These are phyloP conservation scores for Simalia tracyae DNA, from an alignment of 2,797 vertebrate genomes.

Conservation along the genomic window DNA sequence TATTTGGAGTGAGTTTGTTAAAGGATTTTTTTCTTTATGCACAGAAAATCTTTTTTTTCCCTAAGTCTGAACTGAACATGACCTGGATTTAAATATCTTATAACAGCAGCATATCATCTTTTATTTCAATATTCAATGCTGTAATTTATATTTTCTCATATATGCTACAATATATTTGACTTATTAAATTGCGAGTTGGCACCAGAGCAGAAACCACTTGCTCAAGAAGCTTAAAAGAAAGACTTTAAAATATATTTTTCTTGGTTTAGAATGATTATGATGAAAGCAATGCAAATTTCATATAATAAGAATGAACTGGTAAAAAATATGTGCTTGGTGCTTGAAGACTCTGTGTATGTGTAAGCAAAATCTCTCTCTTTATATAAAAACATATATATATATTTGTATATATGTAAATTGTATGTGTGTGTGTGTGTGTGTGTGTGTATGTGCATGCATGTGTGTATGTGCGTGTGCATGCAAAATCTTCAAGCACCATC, in stretches of 20 bases:
- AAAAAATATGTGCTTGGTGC: too few relatives aligned
- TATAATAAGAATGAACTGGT: background rate
- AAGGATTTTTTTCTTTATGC: background rate
- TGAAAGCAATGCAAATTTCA: background rate
- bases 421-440: too few relatives aligned
- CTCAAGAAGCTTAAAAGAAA: background rate
- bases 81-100: constrained; percentile 19
- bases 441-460: too few relatives aligned
- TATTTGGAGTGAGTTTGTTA: background rate
- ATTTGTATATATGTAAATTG: too few relatives aligned
- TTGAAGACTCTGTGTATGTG: too few relatives aligned
- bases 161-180: background rate
- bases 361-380: too few relatives aligned
- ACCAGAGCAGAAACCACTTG: background rate
- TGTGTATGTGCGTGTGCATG: rapidly evolving
- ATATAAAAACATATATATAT: too few relatives aligned
- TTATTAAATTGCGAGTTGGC: constrained; percentile 12
- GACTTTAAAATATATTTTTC: background rate
- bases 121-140: background rate
- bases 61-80: background rate
- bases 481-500: background rate
- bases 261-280: background rate
- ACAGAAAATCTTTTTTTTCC: background rate
- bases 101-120: constrained; percentile 20
- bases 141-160: constrained; percentile 5